phyloP scores from a whole-genome alignment of 2,797 vertebrate species.

The Cossypha polioptera region DNA sequence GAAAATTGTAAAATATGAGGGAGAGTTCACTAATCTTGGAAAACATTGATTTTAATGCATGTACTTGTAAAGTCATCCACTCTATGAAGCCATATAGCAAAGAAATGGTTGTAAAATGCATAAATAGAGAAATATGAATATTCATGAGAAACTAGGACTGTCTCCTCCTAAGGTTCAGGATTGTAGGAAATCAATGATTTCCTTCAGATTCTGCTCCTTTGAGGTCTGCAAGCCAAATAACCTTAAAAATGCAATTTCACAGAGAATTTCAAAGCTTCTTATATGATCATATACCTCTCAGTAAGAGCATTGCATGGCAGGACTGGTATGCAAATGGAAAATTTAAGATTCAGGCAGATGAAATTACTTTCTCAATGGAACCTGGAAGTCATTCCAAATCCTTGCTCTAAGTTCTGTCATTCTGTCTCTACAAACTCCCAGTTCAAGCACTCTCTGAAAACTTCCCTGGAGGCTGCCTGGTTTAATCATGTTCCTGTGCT shows the following conservation, averaged over 20 bases:
- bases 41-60: background rate
- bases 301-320: background rate
- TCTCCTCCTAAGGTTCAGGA: background rate
- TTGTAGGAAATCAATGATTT: background rate
- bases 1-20: background rate
- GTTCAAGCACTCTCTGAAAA: background rate
- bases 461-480: background rate
- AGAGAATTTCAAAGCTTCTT: background rate
- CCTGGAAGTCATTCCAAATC: background rate
- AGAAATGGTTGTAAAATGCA: background rate
- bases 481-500: background rate
- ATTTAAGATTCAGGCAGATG: background rate
- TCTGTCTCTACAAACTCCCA: background rate
- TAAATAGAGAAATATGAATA: background rate
- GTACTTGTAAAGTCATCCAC: background rate
- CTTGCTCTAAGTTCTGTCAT: background rate
- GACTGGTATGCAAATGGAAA: background rate
- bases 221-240: constrained; percentile 2
- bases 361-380: background rate
- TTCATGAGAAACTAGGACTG: background rate
- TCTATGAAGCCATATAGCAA: background rate
- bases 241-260: background rate
- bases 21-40: background rate
- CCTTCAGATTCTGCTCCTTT: background rate
- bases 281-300: background rate